phyloP scores from a whole-genome alignment of 2,888 invertebrate species.

The Caenorhabditis japonica region DNA sequence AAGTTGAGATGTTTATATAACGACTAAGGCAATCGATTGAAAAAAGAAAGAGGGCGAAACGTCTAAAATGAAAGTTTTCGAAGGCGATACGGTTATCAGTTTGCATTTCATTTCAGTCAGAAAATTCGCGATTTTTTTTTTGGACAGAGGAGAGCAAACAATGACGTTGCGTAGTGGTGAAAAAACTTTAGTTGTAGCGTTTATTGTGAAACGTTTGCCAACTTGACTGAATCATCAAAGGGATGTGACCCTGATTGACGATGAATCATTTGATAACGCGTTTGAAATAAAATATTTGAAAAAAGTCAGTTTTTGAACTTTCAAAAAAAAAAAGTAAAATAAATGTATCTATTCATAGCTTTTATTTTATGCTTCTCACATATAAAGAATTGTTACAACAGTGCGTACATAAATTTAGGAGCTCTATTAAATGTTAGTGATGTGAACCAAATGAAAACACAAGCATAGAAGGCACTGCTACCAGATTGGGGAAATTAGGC shows the following conservation, averaged over 20 bases:
- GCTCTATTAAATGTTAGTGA: too few species aligned
- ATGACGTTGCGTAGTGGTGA: constrained; percentile 25
- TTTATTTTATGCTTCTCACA: too few species aligned
- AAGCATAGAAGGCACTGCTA: too few species aligned
- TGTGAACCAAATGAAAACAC: too few species aligned
- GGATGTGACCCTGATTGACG: constrained; percentile 2
- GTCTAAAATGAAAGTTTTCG: constrained; percentile 23
- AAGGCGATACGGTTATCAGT: constrained; percentile 40
- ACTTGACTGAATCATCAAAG: constrained; percentile 23
- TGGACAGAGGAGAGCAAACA: constrained; percentile 30
- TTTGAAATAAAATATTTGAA: too few species aligned
- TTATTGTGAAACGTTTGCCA: constrained; percentile 27
- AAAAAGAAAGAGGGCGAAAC: constrained; percentile 22
- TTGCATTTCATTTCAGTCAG: constrained; percentile 42
- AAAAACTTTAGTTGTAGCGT: constrained; percentile 14
- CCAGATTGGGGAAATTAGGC: too few species aligned
- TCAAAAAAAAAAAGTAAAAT: too few species aligned
- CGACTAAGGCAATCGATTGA: constrained; percentile 25
- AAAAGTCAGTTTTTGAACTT: too few species aligned
- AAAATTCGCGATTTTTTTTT: constrained; percentile 40
- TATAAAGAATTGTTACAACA: too few species aligned
- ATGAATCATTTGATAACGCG: too few species aligned
- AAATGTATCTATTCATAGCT: too few species aligned
- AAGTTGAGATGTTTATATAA: constrained; percentile 20
- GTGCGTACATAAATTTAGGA: too few species aligned